Base-by-base conservation (phyloP, 2,888 invertebrate species). In the Eledone cirrhosa region DNA sequence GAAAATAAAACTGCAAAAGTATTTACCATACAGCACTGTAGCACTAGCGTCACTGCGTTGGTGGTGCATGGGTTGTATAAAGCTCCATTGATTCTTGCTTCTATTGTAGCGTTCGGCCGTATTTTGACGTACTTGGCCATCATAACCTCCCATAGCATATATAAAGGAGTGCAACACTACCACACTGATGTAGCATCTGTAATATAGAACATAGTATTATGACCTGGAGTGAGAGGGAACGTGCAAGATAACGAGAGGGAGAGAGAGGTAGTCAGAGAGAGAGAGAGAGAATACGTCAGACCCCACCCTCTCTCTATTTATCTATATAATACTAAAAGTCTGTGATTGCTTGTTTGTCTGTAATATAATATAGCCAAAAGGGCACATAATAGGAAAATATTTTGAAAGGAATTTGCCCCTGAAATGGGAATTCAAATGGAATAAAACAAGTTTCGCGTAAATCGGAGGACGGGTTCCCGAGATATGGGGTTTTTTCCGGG, bases 121-220 rank as follows among this genome's bases (percentile, higher is more conserved):
- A 90, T 94, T 95, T 93, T 95, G 94, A 88, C 96, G 95, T 88
- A 96, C 95, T 88, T 95, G 95, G 0, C 97, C 97, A 90, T 97
- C 97, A 90, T 96, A 97, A 0, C 97, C 97, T 2, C 91, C 91
- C 88, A 91, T 88, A n/a, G 91, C 91, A 81, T 90, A 91, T 75
- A 91, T 89, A 22, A 83, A 84, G 1, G 95, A 95, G 82, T 95
- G 94, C 48, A 96, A 91, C 0, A 94, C 93, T n/a, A 97, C 95
- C 5, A 97, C 96, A 89, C 95, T 95, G 0, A 97, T 97, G 89
- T 98, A 97, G 31, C 97, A 97, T 83, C 97, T 90, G 81, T 27
- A 74, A 80, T 53, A 78, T 48, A 59, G 24, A 29, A 69, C 33
- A n/a, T 8, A 13, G 31, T 33, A 33, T n/a, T 24, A 8, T 53